Evolutionary conservation across 2,797 vertebrate genomes (phyloP).

Genomic region (Pristis pectinata): DNA sequence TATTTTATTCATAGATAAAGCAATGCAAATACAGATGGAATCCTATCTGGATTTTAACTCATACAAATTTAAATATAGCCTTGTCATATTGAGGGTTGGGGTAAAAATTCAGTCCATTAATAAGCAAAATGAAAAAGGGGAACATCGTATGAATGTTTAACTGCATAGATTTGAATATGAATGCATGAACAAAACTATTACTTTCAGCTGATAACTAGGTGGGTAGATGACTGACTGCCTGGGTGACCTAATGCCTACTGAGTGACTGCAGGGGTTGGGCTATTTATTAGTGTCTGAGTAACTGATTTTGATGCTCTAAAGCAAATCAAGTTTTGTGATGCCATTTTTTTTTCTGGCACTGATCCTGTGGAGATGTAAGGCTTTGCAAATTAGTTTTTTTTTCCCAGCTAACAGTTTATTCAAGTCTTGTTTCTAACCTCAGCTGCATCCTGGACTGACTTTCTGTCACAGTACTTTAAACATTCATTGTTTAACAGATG

Average conservation of each 20-base stretch:
- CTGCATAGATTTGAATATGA: neutral
- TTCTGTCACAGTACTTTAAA: neutral
- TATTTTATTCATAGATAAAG: neutral
- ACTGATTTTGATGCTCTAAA: constrained; percentile 16
- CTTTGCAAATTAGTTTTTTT: neutral
- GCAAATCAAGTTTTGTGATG: neutral
- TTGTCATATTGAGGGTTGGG: neutral
- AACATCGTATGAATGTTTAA: neutral
- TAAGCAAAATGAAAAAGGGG: neutral
- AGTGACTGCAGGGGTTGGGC: neutral
- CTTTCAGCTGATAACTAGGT: neutral
- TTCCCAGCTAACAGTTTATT: neutral
- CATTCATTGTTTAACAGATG: neutral
- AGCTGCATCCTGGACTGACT: neutral
- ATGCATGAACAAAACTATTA: neutral
- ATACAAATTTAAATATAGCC: neutral
- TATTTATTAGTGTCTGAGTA: neutral
- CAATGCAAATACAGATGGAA: neutral
- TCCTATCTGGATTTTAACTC: neutral
- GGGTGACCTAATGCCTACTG: neutral
- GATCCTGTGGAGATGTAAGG: neutral
- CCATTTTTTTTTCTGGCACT: neutral
- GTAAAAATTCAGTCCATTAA: neutral
- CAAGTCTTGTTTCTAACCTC: neutral
- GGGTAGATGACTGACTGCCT: neutral